Evolutionary conservation across 2,113 vertebrate genomes (phyloP).

Genomic region (Myanophis thanlyinensis): DNA sequence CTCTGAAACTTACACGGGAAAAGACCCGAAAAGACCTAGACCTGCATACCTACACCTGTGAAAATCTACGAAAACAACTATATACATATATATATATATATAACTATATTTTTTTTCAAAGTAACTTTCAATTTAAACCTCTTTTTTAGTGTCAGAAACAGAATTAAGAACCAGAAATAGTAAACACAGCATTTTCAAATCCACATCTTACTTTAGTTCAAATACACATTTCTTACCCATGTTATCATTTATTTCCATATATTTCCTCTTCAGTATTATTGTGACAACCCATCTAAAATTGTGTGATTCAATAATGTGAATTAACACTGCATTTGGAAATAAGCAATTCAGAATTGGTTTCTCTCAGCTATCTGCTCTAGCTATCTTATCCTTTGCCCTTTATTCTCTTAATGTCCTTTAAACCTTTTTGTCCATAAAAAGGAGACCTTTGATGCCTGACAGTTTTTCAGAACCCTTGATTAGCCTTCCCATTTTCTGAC

Average conservation of each 20-base stretch:
- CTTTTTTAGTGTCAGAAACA: not conserved
- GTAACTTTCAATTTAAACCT: not conserved
- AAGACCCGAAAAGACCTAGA: too few relatives aligned
- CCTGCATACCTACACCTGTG: too few relatives aligned
- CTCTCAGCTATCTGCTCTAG: not conserved
- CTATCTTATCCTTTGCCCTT: not conserved
- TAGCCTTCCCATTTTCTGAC: not conserved
- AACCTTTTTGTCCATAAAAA: not conserved
- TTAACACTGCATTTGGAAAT: not conserved
- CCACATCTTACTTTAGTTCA: not conserved
- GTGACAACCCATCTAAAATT: not conserved
- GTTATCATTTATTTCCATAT: not conserved
- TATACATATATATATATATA: too few relatives aligned
- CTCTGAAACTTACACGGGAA: too few relatives aligned
- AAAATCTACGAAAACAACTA: too few relatives aligned
- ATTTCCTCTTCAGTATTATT: not conserved
- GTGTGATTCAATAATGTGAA: not conserved
- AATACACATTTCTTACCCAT: not conserved
- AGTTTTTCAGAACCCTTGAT: not conserved
- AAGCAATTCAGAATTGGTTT: not conserved
- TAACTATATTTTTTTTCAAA: not conserved
- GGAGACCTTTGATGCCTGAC: not conserved
- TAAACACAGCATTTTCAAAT: not conserved
- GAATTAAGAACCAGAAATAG: not conserved
- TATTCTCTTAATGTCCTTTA: not conserved